phyloP scores from a whole-genome alignment of 37 sponge, comb jelly and placozoan species.

The Crambe crambe region DNA sequence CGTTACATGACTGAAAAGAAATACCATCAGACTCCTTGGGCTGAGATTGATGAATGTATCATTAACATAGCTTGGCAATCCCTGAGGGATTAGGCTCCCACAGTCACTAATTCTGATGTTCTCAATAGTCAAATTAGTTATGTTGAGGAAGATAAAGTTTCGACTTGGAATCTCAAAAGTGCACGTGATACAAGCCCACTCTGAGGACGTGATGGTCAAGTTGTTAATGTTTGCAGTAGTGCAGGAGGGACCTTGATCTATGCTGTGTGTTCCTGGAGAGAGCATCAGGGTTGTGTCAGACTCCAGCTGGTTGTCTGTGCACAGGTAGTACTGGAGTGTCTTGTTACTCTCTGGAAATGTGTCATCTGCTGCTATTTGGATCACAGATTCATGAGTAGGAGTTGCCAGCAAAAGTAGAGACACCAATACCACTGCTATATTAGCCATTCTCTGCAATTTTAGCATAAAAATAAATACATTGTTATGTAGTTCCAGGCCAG shows the following conservation, averaged over 20 bases:
- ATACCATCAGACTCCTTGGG: not conserved
- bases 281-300: conserved; percentile 10
- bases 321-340: conserved; percentile 21
- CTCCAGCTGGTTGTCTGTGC: not conserved
- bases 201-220: conserved; percentile 1
- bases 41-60: not conserved
- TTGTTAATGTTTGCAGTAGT: conserved; percentile 11
- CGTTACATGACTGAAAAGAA: conserved; percentile 12
- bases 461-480: too few species aligned
- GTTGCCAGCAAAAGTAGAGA: too few species aligned
- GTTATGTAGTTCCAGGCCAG: too few species aligned
- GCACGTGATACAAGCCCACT: not conserved
- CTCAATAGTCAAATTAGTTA: conserved; percentile 18
- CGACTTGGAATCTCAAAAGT: not conserved
- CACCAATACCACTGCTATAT: too few species aligned
- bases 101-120: conserved; percentile 10
- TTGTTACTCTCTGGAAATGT: too few species aligned
- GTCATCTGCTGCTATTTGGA: too few species aligned
- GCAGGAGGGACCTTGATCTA: conserved; percentile 5
- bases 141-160: conserved; percentile 25
- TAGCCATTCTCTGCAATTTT: too few species aligned
- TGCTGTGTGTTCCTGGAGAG: not conserved
- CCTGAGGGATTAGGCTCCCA: conserved; percentile 2
- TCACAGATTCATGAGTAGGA: too few species aligned
- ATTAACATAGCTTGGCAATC: conserved; percentile 7